Evolutionary conservation across 1,140 invertebrate genomes (phyloP), one percentile per base, ranked within the genome.

Genomic region (Plectrocnemia conspersa): DNA sequence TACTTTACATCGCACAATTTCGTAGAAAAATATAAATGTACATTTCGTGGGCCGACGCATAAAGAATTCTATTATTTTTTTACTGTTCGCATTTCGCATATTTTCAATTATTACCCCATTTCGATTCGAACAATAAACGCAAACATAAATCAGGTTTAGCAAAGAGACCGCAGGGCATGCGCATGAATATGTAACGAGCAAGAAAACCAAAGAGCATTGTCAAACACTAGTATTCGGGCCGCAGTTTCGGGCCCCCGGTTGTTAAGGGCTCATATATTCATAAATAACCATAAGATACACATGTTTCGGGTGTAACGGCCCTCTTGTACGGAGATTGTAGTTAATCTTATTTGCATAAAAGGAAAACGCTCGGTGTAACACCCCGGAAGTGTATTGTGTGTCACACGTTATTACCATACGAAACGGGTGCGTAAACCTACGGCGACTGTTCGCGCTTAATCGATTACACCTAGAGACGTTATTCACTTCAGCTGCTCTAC

Each of bases 281-380:
- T 47, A 47, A 29, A 29, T 32, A 47, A 32, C 44, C 13, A 47
- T 47, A 47, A 47, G 10, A 47, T 47, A 47, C 44, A 47, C 44
- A 16, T 21, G 21, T 23, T 44, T n/a, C 21, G 7, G 18, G 3
- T 16, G 7, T 21, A n/a, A 4, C 22, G 18, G 24, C 21, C 44
- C 18, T 47, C 23, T 19, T 3, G 40, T 19, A 42, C 13, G 6
- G 4, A 22, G 16, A 21, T 19, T 3, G 21, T 19, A 42, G 40
- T 19, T 42, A 42, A 42, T 47, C 44, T 47, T 47, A 47, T 47
- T 47, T 47, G 44, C 44, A 47, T 47, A 47, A 47, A 47, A 47
- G 3, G 44, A 47, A 32, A 19, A 15, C 3, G 42, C 18, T 3
- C 21, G 21, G 6, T 45, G 42, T 45, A 23, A 25, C 42, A n/a